Percentiles rank a stretch among this genome's conserved stretches.
These are phyloP conservation scores for Chiloscyllium plagiosum DNA, from an alignment of 2,113 vertebrate genomes.

Conservation along the genomic window DNA sequence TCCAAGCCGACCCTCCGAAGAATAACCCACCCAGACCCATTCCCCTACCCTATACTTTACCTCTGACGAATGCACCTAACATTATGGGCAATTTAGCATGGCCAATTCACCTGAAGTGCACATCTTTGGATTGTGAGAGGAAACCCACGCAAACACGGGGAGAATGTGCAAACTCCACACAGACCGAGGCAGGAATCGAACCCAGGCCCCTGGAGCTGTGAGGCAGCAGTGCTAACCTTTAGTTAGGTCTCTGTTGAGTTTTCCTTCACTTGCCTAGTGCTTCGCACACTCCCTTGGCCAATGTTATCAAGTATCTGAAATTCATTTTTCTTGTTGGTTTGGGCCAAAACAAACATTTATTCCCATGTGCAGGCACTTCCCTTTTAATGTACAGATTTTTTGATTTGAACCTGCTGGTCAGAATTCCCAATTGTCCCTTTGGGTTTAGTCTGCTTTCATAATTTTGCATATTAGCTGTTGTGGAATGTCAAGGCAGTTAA, in stretches of 20 bases:
- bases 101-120: no score
- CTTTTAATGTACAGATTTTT: background rate
- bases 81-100: no score
- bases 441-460: background rate
- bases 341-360: background rate
- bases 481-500: background rate
- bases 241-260: background rate
- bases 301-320: background rate
- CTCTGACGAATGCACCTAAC: no score
- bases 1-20: no score
- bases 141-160: no score
- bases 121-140: no score
- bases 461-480: background rate
- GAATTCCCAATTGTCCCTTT: background rate
- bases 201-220: no score
- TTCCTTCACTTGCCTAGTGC: background rate
- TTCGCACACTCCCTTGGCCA: background rate
- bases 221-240: no score
- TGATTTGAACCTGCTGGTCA: background rate
- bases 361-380: background rate
- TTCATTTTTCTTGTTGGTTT: background rate
- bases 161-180: no score
- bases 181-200: no score
- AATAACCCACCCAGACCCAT: no score
- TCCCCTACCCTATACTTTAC: no score